Evolutionary conservation across 2,113 vertebrate genomes (phyloP).

Genomic region (Argyrosomus japonicus): DNA sequence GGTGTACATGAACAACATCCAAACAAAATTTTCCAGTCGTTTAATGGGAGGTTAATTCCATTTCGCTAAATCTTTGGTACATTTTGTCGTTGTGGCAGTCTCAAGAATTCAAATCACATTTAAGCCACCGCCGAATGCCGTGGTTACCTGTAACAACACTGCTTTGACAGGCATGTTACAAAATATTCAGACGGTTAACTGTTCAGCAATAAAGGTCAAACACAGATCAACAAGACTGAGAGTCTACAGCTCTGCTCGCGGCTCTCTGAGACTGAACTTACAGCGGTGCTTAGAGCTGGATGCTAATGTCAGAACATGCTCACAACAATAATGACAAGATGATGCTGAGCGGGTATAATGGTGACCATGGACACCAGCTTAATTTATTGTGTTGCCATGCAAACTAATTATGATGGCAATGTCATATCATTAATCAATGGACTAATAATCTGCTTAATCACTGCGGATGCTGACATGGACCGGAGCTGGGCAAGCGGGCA

Average conservation of each 20-base stretch:
- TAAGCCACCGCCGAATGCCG: background rate
- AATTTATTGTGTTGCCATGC: background rate
- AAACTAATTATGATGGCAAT: too few relatives aligned
- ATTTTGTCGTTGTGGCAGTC: background rate
- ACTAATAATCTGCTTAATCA: too few relatives aligned
- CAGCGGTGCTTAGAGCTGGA: background rate
- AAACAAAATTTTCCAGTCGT: slow-evolving; percentile 49
- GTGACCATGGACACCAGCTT: background rate
- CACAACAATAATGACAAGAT: background rate
- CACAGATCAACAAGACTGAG: background rate
- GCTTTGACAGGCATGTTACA: slow-evolving; percentile 3
- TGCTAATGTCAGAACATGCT: background rate
- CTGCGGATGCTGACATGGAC: too few relatives aligned
- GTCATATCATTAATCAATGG: too few relatives aligned
- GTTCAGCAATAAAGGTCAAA: background rate
- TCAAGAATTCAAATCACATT: slow-evolving; percentile 17
- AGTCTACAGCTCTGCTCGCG: background rate
- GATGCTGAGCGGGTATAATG: background rate
- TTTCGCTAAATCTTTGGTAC: slow-evolving; percentile 35
- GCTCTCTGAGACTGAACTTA: background rate
- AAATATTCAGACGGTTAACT: background rate
- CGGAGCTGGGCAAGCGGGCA: too few relatives aligned
- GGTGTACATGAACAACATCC: slow-evolving; percentile 16
- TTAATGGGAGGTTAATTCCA: slow-evolving; percentile 28
- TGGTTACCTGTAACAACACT: background rate